Base-by-base conservation (phyloP, 2,888 invertebrate species). In the Parnassius glacialis region DNA sequence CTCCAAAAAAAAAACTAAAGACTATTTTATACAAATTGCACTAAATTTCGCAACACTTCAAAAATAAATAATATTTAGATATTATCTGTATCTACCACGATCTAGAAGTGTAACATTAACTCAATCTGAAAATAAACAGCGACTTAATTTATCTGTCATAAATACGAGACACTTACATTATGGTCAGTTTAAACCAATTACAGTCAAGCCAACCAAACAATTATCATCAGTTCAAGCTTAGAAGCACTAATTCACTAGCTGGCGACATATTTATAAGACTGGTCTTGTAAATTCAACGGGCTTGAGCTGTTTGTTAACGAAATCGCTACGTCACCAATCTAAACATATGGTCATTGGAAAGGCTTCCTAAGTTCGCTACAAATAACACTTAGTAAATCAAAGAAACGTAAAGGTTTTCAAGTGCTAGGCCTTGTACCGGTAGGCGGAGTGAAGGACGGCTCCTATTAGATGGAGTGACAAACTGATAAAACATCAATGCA, bases 201-300 rank as follows among this genome's bases (percentile, higher is more conserved):
- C 56, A 52, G 59, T 64, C 56, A n/a, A 52, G 59, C 57, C 53
- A 57, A 59, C 43, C 59, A 44, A 59, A 64, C 63, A 64, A 64
- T 64, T 64, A 64, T 57, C 63, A 59, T 63, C 59, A 48, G 59
- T 59, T 52, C 52, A 57, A 52, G 43, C 34, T 43, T 41, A 59
- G 34, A 25, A 52, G 34, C 56, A 43, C 59, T 80, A 81, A 85
- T 83, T 81, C 76, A 75, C 77, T 77, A 78, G 79, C 76, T 75
- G 72, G 72, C 68, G 72, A 74, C 73, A 71, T 80, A 80, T 81
- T 81, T 78, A 80, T 78, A 66, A 73, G 74, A 72, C 79, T 25
- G 69, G 76, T 78, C 64, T 76, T 71, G 74, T 71, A 67, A 76
- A 79, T 73, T 69, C 68, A 76, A 76, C 79, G 71, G 73, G 75